A percentile compares a stretch with the other conserved stretches of the same genome.
Conservation (phyloP, 2,888 invertebrate genomes). For the Ramazzottius varieornatus region DNA sequence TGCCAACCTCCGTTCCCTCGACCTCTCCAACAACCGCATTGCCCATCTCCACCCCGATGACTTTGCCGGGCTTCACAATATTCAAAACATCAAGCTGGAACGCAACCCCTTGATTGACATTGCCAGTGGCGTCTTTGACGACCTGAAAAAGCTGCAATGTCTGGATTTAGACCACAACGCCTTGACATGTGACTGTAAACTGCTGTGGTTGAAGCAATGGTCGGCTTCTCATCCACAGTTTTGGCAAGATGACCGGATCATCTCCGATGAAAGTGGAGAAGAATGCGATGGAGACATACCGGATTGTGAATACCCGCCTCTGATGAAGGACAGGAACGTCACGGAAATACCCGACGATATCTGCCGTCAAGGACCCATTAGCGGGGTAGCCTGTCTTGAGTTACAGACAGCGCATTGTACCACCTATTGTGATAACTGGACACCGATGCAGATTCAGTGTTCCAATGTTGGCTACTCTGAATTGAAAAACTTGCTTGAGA, state of each 20-base stretch:
- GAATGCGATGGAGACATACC: background rate
- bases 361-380: background rate
- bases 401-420: background rate
- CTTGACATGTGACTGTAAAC: background rate
- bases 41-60: background rate
- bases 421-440: background rate
- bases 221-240: background rate
- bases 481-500: background rate
- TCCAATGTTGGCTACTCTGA: background rate
- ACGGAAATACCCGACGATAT: background rate
- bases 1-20: background rate
- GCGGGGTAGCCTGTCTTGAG: background rate
- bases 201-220: background rate
- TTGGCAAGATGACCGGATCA: background rate
- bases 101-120: background rate
- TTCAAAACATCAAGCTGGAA: background rate
- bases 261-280: background rate
- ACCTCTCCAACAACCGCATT: background rate
- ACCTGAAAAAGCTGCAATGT: background rate
- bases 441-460: background rate
- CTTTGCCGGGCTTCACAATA: background rate
- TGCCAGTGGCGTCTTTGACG: background rate
- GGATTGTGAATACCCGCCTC: conserved; percentile 1
- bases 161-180: background rate
- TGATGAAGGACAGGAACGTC: background rate